Conservation (phyloP, 2,888 invertebrate genomes). For the Acronicta leporina region DNA sequence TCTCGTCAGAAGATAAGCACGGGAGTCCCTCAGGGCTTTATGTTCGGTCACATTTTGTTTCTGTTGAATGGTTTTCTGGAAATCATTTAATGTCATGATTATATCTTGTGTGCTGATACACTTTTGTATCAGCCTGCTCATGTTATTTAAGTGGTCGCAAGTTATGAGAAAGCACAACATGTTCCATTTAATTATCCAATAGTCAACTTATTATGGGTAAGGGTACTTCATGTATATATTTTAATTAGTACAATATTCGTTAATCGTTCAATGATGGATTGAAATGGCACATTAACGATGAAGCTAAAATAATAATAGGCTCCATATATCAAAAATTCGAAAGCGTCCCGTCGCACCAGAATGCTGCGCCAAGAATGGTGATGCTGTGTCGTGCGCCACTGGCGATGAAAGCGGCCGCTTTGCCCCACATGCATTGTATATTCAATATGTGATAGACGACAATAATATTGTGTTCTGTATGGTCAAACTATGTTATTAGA, state of each 20-base stretch:
- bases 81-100: slow-evolving; percentile 5
- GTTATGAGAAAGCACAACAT: neutral
- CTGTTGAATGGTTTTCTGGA: slow-evolving; percentile 20
- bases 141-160: neutral
- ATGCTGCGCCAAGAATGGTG: slow-evolving; percentile 62
- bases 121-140: neutral
- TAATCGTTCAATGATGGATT: neutral
- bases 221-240: too few relatives aligned
- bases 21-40: slow-evolving; percentile 40
- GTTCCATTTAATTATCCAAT: too few relatives aligned
- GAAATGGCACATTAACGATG: slow-evolving; percentile 5
- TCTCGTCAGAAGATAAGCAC: slow-evolving; percentile 37
- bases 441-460: slow-evolving; percentile 59
- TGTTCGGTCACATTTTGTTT: slow-evolving; percentile 38
- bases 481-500: slow-evolving; percentile 64
- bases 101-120: slow-evolving; percentile 1
- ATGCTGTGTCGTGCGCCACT: slow-evolving; percentile 56
- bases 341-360: slow-evolving; percentile 57
- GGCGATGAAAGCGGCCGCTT: slow-evolving; percentile 66
- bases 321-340: slow-evolving; percentile 50
- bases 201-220: too few relatives aligned
- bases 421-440: slow-evolving; percentile 69
- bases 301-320: slow-evolving; percentile 20
- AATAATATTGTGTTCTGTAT: slow-evolving; percentile 57
- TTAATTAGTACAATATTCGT: neutral